Conservation (phyloP, 1,140 invertebrate genomes). For the Arion vulgaris region DNA sequence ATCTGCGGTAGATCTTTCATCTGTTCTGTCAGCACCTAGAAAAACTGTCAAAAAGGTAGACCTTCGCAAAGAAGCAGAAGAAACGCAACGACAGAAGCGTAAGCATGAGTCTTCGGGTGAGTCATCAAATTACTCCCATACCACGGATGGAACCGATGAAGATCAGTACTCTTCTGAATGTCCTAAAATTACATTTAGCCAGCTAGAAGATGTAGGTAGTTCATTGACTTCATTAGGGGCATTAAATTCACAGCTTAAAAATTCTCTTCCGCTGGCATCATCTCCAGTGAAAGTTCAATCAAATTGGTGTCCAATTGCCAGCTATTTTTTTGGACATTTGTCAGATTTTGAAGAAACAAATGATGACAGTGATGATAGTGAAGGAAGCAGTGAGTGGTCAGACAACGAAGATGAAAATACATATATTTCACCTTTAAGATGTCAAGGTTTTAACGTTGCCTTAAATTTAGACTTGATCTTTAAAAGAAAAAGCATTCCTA, state of each 20-base stretch:
- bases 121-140: neutral
- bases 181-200: neutral
- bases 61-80: constrained; percentile 22
- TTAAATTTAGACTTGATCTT: constrained; percentile 6
- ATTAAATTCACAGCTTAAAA: neutral
- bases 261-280: neutral
- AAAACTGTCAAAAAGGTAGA: constrained; percentile 17
- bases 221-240: neutral
- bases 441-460: neutral
- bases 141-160: neutral
- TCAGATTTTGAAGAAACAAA: neutral
- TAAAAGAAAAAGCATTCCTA: constrained; percentile 9
- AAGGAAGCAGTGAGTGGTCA: neutral
- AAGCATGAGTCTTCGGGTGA: neutral
- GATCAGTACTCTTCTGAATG: neutral
- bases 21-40: neutral
- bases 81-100: constrained; percentile 4
- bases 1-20: neutral
- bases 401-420: neutral
- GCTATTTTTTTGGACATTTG: neutral
- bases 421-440: neutral
- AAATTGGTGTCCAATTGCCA: neutral
- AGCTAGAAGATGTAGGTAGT: neutral
- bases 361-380: neutral
- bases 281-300: neutral